phyloP scores from a whole-genome alignment of 2,888 invertebrate genomes.

The Erannis defoliaria region DNA sequence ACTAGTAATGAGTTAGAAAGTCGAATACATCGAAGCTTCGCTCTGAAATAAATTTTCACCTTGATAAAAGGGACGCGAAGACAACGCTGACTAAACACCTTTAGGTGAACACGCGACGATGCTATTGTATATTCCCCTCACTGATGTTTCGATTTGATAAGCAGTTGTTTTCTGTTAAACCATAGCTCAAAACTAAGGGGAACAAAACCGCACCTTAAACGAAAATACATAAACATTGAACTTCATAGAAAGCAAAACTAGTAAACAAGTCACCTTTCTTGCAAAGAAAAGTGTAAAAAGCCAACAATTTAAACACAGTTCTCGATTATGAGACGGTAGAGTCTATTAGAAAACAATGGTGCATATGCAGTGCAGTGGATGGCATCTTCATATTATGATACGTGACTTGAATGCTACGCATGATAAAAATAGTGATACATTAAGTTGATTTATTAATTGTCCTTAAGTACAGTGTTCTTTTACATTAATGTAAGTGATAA shows the following conservation, averaged over 20 bases:
- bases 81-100: slow-evolving; percentile 36
- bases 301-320: slow-evolving; percentile 14
- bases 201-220: slow-evolving; percentile 57
- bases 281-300: slow-evolving; percentile 26
- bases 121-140: slow-evolving; percentile 63
- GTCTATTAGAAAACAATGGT: slow-evolving; percentile 34
- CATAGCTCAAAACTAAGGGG: slow-evolving; percentile 54
- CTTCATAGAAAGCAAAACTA: slow-evolving; percentile 32
- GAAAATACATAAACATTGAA: slow-evolving; percentile 42
- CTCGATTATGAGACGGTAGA: slow-evolving; percentile 12
- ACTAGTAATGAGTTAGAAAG: background rate
- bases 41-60: background rate
- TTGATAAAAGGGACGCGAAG: background rate
- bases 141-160: slow-evolving; percentile 61
- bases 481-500: slow-evolving; percentile 19
- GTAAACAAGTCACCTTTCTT: slow-evolving; percentile 16
- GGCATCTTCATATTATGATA: slow-evolving; percentile 28
- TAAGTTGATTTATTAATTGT: slow-evolving; percentile 33
- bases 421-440: slow-evolving; percentile 25
- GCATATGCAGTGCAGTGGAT: slow-evolving; percentile 30
- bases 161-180: slow-evolving; percentile 53
- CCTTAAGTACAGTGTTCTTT: slow-evolving; percentile 13
- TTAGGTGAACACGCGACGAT: slow-evolving; percentile 68
- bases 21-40: background rate
- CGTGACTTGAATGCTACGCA: slow-evolving; percentile 28